phyloP scores from a whole-genome alignment of 2,888 invertebrate genomes.

The Cerastoderma edule region DNA sequence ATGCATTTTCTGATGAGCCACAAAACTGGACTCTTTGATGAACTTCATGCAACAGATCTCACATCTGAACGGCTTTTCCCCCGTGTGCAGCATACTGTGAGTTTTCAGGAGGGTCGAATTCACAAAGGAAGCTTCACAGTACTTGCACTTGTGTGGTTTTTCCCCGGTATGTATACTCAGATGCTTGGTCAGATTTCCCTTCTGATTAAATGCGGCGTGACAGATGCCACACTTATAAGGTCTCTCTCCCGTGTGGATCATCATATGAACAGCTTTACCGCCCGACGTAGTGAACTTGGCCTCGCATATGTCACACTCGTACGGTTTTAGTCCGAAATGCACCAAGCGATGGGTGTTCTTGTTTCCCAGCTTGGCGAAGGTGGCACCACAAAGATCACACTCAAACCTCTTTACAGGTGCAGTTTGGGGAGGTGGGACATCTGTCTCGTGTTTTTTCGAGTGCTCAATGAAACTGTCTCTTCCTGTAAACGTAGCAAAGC shows the following conservation, averaged over 20 bases:
- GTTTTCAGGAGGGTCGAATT: not conserved
- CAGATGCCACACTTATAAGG: not conserved
- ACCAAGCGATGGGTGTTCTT: not conserved
- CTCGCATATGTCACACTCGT: constrained; percentile 2
- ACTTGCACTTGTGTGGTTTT: not conserved
- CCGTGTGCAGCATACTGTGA: constrained; percentile 1
- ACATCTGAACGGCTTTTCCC: not conserved
- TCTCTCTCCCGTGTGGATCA: not conserved
- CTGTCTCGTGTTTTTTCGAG: too few species aligned
- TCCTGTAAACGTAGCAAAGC: too few species aligned
- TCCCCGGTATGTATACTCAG: not conserved
- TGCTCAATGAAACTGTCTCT: too few species aligned
- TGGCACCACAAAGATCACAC: not conserved
- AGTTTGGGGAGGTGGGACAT: too few species aligned
- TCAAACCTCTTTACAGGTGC: not conserved
- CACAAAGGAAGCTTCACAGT: not conserved
- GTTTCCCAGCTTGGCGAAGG: not conserved
- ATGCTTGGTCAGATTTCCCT: not conserved
- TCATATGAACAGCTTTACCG: not conserved
- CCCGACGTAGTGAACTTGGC: not conserved
- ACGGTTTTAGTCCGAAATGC: not conserved
- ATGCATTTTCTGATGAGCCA: not conserved
- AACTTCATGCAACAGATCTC: not conserved
- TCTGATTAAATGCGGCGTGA: not conserved
- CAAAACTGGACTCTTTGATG: not conserved